Evolutionary conservation across 2,797 vertebrate species (phyloP), one percentile per base, ranked within the genome.

Genomic region (Phaenicophaeus curvirostris): DNA sequence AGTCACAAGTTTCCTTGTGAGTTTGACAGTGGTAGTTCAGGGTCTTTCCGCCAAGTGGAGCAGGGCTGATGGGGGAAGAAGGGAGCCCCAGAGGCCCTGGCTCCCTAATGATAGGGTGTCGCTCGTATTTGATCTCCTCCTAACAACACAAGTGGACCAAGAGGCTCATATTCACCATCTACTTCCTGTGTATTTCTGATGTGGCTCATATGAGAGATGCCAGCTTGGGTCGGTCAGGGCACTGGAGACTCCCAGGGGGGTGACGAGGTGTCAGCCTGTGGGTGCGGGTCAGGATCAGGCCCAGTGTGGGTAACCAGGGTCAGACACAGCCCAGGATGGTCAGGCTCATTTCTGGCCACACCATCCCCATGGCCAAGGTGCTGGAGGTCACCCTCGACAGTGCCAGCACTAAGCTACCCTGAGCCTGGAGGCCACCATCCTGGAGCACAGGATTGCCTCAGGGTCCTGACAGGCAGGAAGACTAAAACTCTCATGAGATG

Each of bases 1-100:
- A 0, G 85, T 89, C 83, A 84, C 83, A 85, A 65, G 89, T 63
- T 84, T 61, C 87, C 79, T 91, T 4, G 0, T 73, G 74, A 83
- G 66, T 89, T 46, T 91, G 83, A 76, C 82, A 67, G 58, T 37
- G 50, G 55, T 62, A 81, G 71, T n/a, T 79, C 53, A 67, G 63
- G 46, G 48, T 55, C 66, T 78, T 13, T 61, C 55, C 88, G 72
- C 57, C 66, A 73, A 57, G 58, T 25, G 68, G 27, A 88, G 67
- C 5, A 11, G 55, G 31, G 51, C 25, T 62, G n/a, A 9, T 1
- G 1, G 63, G n/a, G 33, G 12, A 37, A 24, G 12, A 37, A 24
- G 24, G 51, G 71, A 37, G 41, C 24, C 23, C 3, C 1, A 37
- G 9, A 20, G 51, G 13, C 51, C 27, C 44, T 55, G 27, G 23